Percentiles rank a stretch among this genome's conserved stretches.
These are phyloP conservation scores for Dasysyrphus tricinctus DNA, from an alignment of 2,888 invertebrate species.

Conservation along the genomic window DNA sequence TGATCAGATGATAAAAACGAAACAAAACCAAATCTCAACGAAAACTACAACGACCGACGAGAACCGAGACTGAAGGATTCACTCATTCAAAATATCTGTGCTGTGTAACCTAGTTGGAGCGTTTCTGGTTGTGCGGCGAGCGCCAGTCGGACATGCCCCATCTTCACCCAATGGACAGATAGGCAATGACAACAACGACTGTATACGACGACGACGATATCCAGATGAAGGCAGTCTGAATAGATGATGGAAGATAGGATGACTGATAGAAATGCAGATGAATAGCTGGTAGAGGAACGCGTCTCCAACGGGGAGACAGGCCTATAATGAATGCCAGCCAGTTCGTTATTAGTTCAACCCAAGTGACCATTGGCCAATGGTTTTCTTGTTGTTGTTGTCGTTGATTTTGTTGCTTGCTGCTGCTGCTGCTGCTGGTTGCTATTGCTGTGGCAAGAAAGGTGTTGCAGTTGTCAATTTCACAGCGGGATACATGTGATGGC, in stretches of 20 bases:
- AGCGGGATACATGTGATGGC: conserved; percentile 55
- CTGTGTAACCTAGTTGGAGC: conserved; percentile 55
- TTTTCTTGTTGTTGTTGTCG: conserved; percentile 20
- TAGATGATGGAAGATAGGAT: conserved; percentile 72
- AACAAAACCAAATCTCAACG: conserved; percentile 46
- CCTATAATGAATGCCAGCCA: conserved; percentile 72
- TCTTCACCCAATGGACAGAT: conserved; percentile 62
- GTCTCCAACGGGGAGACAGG: conserved; percentile 62
- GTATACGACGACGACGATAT: conserved; percentile 58
- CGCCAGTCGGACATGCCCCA: conserved; percentile 18
- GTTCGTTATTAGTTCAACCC: conserved; percentile 73
- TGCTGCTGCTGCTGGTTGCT: conserved; percentile 6
- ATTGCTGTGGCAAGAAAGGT: conserved; percentile 55
- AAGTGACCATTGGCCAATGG: conserved; percentile 68
- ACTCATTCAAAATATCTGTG: conserved; percentile 29
- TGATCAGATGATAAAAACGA: conserved; percentile 65
- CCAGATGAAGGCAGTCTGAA: conserved; percentile 66
- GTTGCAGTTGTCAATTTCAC: conserved; percentile 76
- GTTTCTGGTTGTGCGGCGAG: conserved; percentile 41
- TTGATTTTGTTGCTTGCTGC: not conserved
- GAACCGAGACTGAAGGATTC: conserved; percentile 28
- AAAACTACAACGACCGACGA: not conserved
- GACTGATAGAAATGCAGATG: conserved; percentile 74
- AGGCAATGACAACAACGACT: conserved; percentile 46
- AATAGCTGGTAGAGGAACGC: conserved; percentile 59